Base-by-base conservation (phyloP, 2,113 vertebrate species). In the Prunella himalayana region DNA sequence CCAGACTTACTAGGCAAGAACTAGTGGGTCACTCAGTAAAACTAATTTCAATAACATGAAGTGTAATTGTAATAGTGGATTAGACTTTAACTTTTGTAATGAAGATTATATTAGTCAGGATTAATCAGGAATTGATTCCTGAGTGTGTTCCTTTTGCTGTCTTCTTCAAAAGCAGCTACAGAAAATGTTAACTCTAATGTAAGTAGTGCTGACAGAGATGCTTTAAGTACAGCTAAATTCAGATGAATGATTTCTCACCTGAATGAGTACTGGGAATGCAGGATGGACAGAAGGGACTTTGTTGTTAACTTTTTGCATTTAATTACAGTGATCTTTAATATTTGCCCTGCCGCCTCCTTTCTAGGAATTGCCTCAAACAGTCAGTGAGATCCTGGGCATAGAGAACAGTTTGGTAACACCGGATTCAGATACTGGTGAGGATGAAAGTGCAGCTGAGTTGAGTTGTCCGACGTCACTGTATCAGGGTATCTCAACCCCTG, bases 321-420 rank as follows among this genome's bases (percentile, higher is more conserved):
- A 18, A 24, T 64, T 78, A 22, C 20, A 25, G 15, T n/a, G 27
- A 15, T 31, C 28, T 75, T 75, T 72, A 80, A 30, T 41, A 69
- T 57, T 44, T 61, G 20, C 6, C 3, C 11, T 44, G 11, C 22
- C 0, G 1, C 7, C 6, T 27, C 21, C 37, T 86, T 66, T 93
- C 37, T 93, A 99, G 99, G 99, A 99, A 92, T 97, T 99, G 86
- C 99, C 99, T 87, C 98, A 97, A 92, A 97, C 98, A 49, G 97
- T 99, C 69, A 97, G 98, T 87, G 97, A 98, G 91, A 98, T 99
- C 78, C 94, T 99, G 95, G 98, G 98, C 31, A 97, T 99, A 44
- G 97, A 98, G 61, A 90, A 87, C 87, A 98, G 97, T 16, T 95
- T 97, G n/a, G 78, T 92, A 39, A 84, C 94, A 12, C 94, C 97